Evolutionary conservation across 2,797 vertebrate species (phyloP), one percentile per base, ranked within the genome.

Genomic region (Lepilemur septentrionalis): DNA sequence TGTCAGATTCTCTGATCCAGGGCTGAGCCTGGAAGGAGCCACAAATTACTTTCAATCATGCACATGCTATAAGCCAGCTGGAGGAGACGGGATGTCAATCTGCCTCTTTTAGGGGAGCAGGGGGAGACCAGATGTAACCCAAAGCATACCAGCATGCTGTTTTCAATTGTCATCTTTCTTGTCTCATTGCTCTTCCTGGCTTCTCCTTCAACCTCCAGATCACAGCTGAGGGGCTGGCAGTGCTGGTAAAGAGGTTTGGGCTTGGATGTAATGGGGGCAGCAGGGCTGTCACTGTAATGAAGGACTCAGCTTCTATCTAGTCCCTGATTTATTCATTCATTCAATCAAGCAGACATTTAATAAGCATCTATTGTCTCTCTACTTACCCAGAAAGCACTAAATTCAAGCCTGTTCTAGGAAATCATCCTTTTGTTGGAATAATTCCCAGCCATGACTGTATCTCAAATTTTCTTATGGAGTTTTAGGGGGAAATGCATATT

Each of bases 1-100:
- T 65, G 72, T 89, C 88, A 48, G 38, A 67, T 85, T 95, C 91
- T 85, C 65, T 46, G n/a, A 59, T 83, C 73, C 22, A 50, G 79
- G 91, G 75, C 72, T 79, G 61, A 92, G n/a, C 13, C 88, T 72
- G 18, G 46, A 92, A 94, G 88, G 38, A 93, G 72, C 28, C 65
- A 38, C 63, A 80, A 87, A 91, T 92, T 41, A 59, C 52, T 92
- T 94, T 57, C 43, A 38, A 69, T 93, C 94, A 79, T 43, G 67
- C 81, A 69, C 25, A 63, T 41, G 61, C 18, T 13, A 0, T 63
- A 61, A 89, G 28, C 32, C 0, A 1, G 41, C 32, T 91, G 63
- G 41, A 94, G 43, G 84, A 96, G 80, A 83, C 8, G 38, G 38
- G 52, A 86, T 59, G 75, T 69, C 82, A 70, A 46, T 80, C 88